Conservation (phyloP, 2,888 invertebrate species). For the Noctuana brunneofusca region DNA sequence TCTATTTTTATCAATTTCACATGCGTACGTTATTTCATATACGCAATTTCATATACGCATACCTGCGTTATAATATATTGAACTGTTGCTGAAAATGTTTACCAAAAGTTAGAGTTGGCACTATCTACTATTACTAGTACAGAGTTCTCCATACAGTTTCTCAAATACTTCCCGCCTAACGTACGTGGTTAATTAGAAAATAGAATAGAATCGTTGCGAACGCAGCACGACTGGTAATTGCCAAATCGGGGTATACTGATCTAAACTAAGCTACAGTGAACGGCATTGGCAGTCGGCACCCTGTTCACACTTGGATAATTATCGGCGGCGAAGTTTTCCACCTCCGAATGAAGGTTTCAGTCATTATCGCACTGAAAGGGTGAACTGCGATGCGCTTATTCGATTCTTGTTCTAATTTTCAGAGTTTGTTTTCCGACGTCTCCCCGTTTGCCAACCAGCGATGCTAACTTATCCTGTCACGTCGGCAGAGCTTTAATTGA, state of each 20-base stretch:
- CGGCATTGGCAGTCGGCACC: slow-evolving; percentile 44
- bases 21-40: too few species aligned
- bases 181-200: slow-evolving; percentile 45
- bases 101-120: slow-evolving; percentile 6
- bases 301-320: slow-evolving; percentile 71
- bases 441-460: slow-evolving; percentile 23
- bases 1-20: slow-evolving; percentile 2
- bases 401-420: slow-evolving; percentile 43
- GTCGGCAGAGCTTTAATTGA: slow-evolving; percentile 33
- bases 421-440: slow-evolving; percentile 31
- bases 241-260: slow-evolving; percentile 56
- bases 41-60: too few species aligned
- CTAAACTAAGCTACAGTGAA: slow-evolving; percentile 54
- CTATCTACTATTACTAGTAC: too few species aligned
- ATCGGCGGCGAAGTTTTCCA: slow-evolving; percentile 68
- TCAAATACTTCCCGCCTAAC: slow-evolving; percentile 35
- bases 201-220: slow-evolving; percentile 37
- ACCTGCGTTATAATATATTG: too few species aligned
- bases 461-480: slow-evolving; percentile 30
- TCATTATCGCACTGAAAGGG: slow-evolving; percentile 58
- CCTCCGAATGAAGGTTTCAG: slow-evolving; percentile 57
- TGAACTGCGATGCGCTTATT: slow-evolving; percentile 41
- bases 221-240: slow-evolving; percentile 53
- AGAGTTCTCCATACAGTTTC: background rate
- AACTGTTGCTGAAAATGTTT: background rate